Conservation (phyloP, 2,888 invertebrate species). For the Drosophila acutilabella region DNA sequence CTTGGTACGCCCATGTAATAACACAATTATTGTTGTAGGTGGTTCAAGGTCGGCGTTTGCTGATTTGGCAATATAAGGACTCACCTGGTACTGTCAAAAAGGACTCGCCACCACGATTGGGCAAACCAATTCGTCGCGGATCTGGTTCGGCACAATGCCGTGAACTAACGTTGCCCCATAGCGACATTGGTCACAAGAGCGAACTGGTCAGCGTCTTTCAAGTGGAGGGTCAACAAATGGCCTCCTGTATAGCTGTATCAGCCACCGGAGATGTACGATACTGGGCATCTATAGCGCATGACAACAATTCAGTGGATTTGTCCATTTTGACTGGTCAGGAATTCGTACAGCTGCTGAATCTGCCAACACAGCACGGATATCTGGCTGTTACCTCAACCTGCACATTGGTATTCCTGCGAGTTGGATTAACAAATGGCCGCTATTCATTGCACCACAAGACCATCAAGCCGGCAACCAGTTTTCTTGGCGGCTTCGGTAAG, state of each 20-base stretch:
- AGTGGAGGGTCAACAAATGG: slow-evolving; percentile 87
- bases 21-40: slow-evolving; percentile 86
- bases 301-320: slow-evolving; percentile 93
- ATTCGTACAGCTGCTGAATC: slow-evolving; percentile 90
- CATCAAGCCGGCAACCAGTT: slow-evolving; percentile 91
- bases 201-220: slow-evolving; percentile 92
- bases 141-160: slow-evolving; percentile 88
- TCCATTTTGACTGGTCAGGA: slow-evolving; percentile 95
- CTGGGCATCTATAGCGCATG: slow-evolving; percentile 96
- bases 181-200: slow-evolving; percentile 95
- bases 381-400: slow-evolving; percentile 96
- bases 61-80: slow-evolving; percentile 93
- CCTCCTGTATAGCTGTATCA: slow-evolving; percentile 95
- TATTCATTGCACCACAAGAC: slow-evolving; percentile 89
- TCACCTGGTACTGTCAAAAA: slow-evolving; percentile 42
- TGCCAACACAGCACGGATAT: slow-evolving; percentile 90
- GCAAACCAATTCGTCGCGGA: slow-evolving; percentile 75
- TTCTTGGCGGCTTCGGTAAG: slow-evolving; percentile 95
- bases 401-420: slow-evolving; percentile 91
- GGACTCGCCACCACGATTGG: slow-evolving; percentile 63
- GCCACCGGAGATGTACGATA: slow-evolving; percentile 96
- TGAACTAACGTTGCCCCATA: slow-evolving; percentile 95
- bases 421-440: slow-evolving; percentile 88
- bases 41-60: slow-evolving; percentile 92
- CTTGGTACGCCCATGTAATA: neutral